Evolutionary conservation across 2,888 invertebrate genomes (phyloP), one percentile per base, ranked within the genome.

Genomic region (Dolomedes plantarius): DNA sequence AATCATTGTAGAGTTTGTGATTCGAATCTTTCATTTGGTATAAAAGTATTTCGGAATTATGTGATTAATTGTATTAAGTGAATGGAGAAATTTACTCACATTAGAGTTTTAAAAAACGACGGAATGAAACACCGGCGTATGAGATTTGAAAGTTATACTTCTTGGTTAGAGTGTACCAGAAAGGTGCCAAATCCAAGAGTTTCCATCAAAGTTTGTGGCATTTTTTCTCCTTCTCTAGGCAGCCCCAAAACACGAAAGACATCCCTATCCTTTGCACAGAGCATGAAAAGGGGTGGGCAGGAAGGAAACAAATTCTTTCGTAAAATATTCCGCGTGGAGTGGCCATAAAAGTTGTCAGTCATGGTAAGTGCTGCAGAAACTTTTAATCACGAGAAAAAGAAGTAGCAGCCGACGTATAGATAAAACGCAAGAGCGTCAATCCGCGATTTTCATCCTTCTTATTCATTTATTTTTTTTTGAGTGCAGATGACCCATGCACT

Each of bases 221-320:
- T 56, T 56, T 56, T 46, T 46, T 56, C 23, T 56, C 11, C 56
- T 56, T 56, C 56, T 56, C 23, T 23, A 23, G 23, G 56, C 1
- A 23, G 3, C 19, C 16, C 23, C 13, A 5, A 56, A 56, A 56
- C 11, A 23, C 23, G 56, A 56, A 56, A 19, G 56, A 56, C 56
- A 2, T 23, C 23, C 56, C 23, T 56, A 19, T 6, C 23, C 3
- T 56, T 11, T 23, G 5, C 5, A 23, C 23, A 23, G 23, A 56
- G 1, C 1, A 23, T 23, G 56, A 23, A 11, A 16, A 6, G 6
- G 5, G 56, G 11, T 23, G 23, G 23, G 23, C 23, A 2, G 56
- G 56, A 56, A 56, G 56, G n/a, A 56, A 56, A 56, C 56, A 56
- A 56, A 56, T 56, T 56, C 56, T 56, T 56, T 56, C 56, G 5